Evolutionary conservation across 2,797 vertebrate genomes (phyloP).

Genomic region (Antrozous pallidus): DNA sequence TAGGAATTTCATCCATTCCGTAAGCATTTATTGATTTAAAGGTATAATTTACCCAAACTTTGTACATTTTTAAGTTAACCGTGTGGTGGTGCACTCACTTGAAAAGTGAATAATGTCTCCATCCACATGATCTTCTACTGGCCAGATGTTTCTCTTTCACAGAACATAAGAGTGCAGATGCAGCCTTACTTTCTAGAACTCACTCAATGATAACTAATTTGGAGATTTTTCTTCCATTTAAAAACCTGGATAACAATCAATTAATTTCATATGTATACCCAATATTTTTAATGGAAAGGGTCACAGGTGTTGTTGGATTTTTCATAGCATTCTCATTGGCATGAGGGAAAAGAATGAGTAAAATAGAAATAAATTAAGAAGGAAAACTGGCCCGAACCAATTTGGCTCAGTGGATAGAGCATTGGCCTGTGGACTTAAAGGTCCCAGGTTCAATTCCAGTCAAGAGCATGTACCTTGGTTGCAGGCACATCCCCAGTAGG

Average conservation of each 20-base stretch:
- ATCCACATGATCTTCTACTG: background rate
- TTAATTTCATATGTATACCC: background rate
- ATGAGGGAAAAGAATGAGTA: background rate
- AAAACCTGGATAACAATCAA: background rate
- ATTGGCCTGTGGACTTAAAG: no score
- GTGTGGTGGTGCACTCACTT: background rate
- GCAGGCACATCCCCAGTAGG: no score
- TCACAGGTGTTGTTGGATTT: background rate
- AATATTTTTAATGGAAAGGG: background rate
- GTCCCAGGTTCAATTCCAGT: no score
- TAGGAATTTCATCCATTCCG: background rate
- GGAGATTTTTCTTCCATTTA: background rate
- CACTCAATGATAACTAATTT: background rate
- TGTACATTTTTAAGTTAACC: background rate
- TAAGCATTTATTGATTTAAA: slow-evolving; percentile 62
- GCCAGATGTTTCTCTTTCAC: background rate
- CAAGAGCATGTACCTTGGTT: no score
- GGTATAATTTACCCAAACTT: slow-evolving; percentile 56
- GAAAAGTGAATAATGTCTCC: background rate
- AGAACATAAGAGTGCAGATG: background rate
- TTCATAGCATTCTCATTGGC: background rate
- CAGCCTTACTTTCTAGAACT: background rate
- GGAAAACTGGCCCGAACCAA: background rate
- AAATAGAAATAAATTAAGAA: background rate
- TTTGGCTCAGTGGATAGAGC: no score